These are phyloP conservation scores for Prolemur simus DNA, from an alignment of 2,113 vertebrate genomes.

Conservation along the genomic window DNA sequence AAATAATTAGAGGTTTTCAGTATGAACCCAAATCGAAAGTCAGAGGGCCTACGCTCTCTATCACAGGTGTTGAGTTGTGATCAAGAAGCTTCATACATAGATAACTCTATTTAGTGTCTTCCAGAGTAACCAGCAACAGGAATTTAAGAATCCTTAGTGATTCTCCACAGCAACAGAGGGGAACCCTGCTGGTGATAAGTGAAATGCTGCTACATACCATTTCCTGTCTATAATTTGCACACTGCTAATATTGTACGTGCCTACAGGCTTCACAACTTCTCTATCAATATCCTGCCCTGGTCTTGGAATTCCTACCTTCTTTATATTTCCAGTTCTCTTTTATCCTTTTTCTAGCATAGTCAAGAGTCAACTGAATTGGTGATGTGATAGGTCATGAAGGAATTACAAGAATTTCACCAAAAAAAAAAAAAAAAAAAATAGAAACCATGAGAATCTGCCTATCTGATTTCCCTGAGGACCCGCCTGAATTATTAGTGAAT, in stretches of 20 bases:
- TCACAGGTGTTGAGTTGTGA: background rate
- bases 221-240: background rate
- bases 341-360: background rate
- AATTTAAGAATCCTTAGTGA: background rate
- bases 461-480: background rate
- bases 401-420: conserved; percentile 19
- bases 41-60: background rate
- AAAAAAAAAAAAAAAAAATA: background rate
- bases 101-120: background rate
- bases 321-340: background rate
- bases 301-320: background rate
- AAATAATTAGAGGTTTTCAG: background rate
- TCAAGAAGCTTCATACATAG: background rate
- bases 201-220: background rate
- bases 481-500: background rate
- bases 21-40: background rate
- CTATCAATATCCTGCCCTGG: background rate
- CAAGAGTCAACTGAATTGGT: background rate
- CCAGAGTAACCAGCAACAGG: background rate
- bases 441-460: background rate
- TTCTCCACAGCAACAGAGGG: background rate
- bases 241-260: background rate
- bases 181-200: background rate
- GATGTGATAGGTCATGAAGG: background rate
- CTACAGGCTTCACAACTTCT: background rate